A percentile compares a stretch with the other conserved stretches of the same genome.
Evolutionary conservation across 2,888 invertebrate genomes (phyloP).

Genomic region (Lottia scabra): DNA sequence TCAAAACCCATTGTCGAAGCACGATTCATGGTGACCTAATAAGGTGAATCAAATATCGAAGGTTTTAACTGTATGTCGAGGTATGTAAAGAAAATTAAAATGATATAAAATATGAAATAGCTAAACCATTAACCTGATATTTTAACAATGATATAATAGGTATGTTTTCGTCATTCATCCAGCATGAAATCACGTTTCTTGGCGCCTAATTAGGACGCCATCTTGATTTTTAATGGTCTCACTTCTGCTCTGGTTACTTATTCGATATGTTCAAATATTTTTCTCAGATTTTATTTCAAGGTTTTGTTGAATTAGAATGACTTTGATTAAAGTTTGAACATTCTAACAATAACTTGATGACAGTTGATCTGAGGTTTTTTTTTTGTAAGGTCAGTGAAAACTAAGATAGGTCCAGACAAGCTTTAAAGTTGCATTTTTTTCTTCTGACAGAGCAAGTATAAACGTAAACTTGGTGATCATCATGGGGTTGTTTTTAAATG

Average conservation of each 20-base stretch:
- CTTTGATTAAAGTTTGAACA: too few species aligned
- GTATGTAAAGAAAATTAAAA: slow-evolving; percentile 1
- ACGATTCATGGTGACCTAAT: not conserved
- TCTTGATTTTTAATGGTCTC: not conserved
- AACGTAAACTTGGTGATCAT: too few species aligned
- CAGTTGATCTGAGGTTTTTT: too few species aligned
- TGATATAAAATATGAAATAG: not conserved
- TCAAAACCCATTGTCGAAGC: not conserved
- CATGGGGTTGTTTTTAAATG: too few species aligned
- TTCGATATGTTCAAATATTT: slow-evolving; percentile 1
- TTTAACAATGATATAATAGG: slow-evolving; percentile 1
- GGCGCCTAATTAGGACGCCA: slow-evolving; percentile 5
- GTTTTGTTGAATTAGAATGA: slow-evolving; percentile 3
- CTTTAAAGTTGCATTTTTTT: too few species aligned
- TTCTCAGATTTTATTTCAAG: not conserved
- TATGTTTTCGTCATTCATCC: not conserved
- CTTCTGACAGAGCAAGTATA: too few species aligned
- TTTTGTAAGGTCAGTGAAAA: too few species aligned
- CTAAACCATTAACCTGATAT: not conserved
- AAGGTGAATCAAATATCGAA: not conserved
- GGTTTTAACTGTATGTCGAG: not conserved
- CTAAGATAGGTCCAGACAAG: too few species aligned
- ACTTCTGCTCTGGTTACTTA: not conserved
- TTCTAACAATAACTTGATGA: too few species aligned
- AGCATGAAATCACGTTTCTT: slow-evolving; percentile 3